Base-by-base conservation (phyloP, 2,797 vertebrate species). In the Malurus splendens region DNA sequence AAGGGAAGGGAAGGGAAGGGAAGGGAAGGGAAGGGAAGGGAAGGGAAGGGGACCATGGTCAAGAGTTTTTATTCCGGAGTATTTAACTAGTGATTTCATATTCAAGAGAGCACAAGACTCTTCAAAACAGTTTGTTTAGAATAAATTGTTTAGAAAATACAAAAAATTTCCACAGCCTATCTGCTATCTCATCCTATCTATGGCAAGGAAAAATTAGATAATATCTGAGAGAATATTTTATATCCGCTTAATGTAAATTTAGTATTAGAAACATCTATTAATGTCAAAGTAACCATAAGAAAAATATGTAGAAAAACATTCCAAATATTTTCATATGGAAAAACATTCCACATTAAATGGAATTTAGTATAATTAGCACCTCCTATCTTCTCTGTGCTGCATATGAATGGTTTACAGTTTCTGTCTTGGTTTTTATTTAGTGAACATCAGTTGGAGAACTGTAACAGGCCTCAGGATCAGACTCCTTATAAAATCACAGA, bases 31-130 rank as follows among this genome's bases (percentile, higher is more conserved):
- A 12, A 17, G 10, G 30, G 13, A 25, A 33, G 7, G 27, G 9
- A 9, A 33, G 14, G 9, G 42, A 5, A 8, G 0, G 23, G 4
- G 9, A 25, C 4, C 6, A 45, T 8, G 14, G 54, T 60, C 36
- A 75, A 45, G 62, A 72, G 12, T 10, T 75, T 85, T 81, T 67
- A 59, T 78, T 82, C 25, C 12, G 23, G 7, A 12, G 1, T 66
- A 22, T 48, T 82, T 81, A 47, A 76, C 32, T 80, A 51, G 18
- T 17, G 64, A 48, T 14, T 14, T 39, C 5, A 32, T 50, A 48
- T 45, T 75, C 59, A 87, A 83, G 27, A 42, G 5, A 38, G 17
- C 27, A 52, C 20, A 56, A n/a, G 10, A 20, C 12, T 45, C 17
- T 71, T 70, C 50, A 32, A 47, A 90, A 51, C 20, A 54, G 22